phyloP scores from a whole-genome alignment of 2,113 vertebrate species.

The Hydropotes inermis region DNA sequence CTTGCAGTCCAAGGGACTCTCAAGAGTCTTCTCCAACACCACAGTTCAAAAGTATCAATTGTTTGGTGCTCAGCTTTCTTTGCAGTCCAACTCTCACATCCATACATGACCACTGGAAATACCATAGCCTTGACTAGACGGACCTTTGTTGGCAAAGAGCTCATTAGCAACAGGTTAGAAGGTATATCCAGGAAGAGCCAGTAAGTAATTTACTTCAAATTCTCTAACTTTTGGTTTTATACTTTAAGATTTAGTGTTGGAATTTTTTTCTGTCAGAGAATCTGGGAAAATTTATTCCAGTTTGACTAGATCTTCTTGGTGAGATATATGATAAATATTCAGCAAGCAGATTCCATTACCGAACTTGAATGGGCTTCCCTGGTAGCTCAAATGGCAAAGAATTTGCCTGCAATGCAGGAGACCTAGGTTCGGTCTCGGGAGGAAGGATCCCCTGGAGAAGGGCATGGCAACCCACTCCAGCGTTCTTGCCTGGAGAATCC shows the following conservation, averaged over 20 bases:
- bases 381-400: background rate
- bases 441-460: background rate
- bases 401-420: background rate
- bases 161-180: background rate
- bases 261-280: background rate
- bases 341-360: background rate
- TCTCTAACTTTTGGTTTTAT: background rate
- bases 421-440: background rate
- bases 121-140: no score
- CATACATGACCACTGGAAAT: no score
- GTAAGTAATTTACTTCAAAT: background rate
- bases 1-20: no score
- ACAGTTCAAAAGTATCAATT: no score
- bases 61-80: no score
- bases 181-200: background rate
- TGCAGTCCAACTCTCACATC: no score
- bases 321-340: background rate
- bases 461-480: background rate
- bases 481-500: background rate
- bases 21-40: no score
- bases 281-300: background rate
- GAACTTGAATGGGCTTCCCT: background rate
- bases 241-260: background rate
- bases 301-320: background rate
- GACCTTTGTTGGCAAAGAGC: background rate